Base-by-base conservation (phyloP, 2,113 vertebrate species). In the Dipodomys ordii region DNA sequence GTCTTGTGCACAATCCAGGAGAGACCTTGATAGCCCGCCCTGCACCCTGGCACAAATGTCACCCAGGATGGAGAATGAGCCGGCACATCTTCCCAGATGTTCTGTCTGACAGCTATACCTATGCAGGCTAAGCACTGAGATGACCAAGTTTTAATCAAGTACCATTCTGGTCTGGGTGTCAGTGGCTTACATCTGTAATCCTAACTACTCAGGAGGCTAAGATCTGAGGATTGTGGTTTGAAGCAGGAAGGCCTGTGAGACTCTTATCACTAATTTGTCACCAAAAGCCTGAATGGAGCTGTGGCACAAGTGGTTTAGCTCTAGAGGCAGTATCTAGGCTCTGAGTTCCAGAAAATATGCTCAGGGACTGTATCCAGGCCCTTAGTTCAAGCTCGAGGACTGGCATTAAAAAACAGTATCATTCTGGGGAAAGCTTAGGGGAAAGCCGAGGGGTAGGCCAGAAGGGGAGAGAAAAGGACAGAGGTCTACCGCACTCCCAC, bases 11-110 rank as follows among this genome's bases (percentile, higher is more conserved):
- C 22, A 9, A 72, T 69, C 35, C 0, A 27, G 82, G 65, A 22
- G 2, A 0, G 3, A 27, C 9, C 5, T n/a, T 2, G 28, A 44
- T 19, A 15, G 39, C 32, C 32, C 8, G 13, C 65, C 46, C 76
- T 20, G 10, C 1, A 25, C 0, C 3, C 32, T 20, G 49, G 28
- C 18, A 9, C 3, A 32, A 71, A 8, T 22, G 72, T 35, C 16
- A 2, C 28, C 10, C 0, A 35, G 65, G 60, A 62, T 0, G 13
- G 49, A 1, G 3, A 35, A 78, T 6, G 68, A 30, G 77, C n/a
- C 81, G 27, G 64, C 27, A n/a, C 20, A 4, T 15, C 44, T 25
- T 65, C 28, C 69, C 72, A 77, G 20, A 27, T 46, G 71, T 74
- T 53, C n/a, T 20, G n/a, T 15, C 49, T 32, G 13, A 0, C 0